Base-by-base conservation (phyloP, 2,888 invertebrate genomes). In the Drosophila mayaguana region DNA sequence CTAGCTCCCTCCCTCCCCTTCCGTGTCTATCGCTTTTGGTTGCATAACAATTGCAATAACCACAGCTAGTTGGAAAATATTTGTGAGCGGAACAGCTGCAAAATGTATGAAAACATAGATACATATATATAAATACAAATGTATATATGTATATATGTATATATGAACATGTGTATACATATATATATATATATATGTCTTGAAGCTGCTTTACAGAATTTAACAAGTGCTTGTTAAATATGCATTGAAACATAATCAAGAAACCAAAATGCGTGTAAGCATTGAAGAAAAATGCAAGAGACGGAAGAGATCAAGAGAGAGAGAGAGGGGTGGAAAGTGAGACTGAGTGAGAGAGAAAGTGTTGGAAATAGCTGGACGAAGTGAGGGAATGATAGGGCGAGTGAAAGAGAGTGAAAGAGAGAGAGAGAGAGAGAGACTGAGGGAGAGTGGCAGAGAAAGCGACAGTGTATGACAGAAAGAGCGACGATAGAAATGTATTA, bases 11-110 rank as follows among this genome's bases (percentile, higher is more conserved):
- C 18, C 11, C 14, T 9, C 53, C 18, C 16, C 2, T 14, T 25
- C 25, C 7, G 6, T 12, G 8, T 22, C 16, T 12, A n/a, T n/a
- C 46, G 32, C 16, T 40, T 5, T 40, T 9, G 22, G 51, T 65
- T 73, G 62, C 59, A 57, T 65, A 65, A 73, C 72, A 60, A 42
- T 66, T 40, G 66, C 46, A 54, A 66, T 66, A 53, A 54, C 59
- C 55, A 59, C 40, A 72, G 66, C 66, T 63, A 60, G 45, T 53
- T 63, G 63, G 59, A 78, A 59, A 78, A 59, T 57, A 59, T 57
- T 63, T 72, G 68, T 64, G 57, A 53, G 65, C 71, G 40, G 34
- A 46, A 57, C 63, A 69, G 66, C 42, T 69, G 66, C 59, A 45
- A 50, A 54, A 34, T 57, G 54, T 56, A 62, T 64, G 61, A 59